Evolutionary conservation across 2,113 vertebrate species (phyloP).

Genomic region (Prietella phreatophila): DNA sequence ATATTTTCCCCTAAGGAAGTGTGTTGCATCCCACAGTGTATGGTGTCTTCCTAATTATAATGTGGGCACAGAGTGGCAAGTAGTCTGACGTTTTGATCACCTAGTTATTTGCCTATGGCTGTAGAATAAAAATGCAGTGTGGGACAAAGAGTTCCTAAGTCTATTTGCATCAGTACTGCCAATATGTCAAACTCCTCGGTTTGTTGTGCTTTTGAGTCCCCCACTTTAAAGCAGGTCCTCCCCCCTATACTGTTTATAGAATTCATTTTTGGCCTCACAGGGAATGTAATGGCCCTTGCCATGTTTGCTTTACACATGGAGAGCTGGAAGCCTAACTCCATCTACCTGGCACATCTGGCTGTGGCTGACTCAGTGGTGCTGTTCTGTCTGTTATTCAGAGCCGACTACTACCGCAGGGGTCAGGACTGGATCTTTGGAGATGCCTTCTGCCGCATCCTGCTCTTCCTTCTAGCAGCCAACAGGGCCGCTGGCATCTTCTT

Average conservation of each 20-base stretch:
- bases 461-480: constrained; percentile 73
- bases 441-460: constrained; percentile 65
- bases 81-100: constrained; percentile 1
- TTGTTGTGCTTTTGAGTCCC: constrained; percentile 71
- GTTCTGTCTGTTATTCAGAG: constrained; percentile 74
- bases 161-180: neutral
- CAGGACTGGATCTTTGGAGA: constrained; percentile 75
- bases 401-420: constrained; percentile 71
- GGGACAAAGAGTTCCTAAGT: neutral
- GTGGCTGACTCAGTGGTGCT: constrained; percentile 72
- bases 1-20: neutral
- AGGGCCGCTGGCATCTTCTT: constrained; percentile 74
- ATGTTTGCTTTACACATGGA: constrained; percentile 74
- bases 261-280: constrained; percentile 71
- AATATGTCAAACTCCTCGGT: constrained; percentile 40
- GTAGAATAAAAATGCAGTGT: constrained; percentile 15
- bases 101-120: constrained; percentile 21
- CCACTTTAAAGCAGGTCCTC: constrained; percentile 63
- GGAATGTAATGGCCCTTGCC: constrained; percentile 68
- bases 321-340: constrained; percentile 70
- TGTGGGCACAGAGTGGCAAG: constrained; percentile 1
- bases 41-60: constrained; percentile 24
- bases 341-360: constrained; percentile 75
- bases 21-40: constrained; percentile 19
- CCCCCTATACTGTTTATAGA: constrained; percentile 71